These are phyloP conservation scores for Allacma fusca DNA, from an alignment of 2,888 invertebrate genomes.

Conservation along the genomic window DNA sequence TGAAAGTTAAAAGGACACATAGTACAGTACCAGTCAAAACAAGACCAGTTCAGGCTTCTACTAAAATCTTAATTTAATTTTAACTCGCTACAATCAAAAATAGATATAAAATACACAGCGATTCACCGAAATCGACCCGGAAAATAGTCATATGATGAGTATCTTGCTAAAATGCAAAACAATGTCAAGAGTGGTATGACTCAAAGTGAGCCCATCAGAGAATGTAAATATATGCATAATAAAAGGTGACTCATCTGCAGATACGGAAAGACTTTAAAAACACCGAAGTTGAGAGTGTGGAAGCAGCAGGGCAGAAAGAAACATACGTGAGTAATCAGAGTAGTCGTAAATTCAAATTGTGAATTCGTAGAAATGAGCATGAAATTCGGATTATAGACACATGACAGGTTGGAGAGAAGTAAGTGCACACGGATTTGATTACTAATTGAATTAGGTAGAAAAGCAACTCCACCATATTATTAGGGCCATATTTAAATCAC, in stretches of 20 bases:
- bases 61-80: too few relatives aligned
- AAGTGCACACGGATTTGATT: conserved; percentile 10
- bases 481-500: neutral
- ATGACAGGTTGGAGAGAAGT: neutral
- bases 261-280: neutral
- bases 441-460: conserved; percentile 3
- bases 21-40: too few relatives aligned
- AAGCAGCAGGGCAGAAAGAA: neutral
- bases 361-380: conserved; percentile 16
- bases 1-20: too few relatives aligned
- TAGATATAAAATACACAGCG: too few relatives aligned
- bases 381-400: neutral
- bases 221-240: neutral
- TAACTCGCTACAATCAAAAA: too few relatives aligned
- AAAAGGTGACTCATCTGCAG: neutral
- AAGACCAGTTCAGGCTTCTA: too few relatives aligned
- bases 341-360: neutral
- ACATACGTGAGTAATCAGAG: neutral
- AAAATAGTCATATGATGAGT: too few relatives aligned
- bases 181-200: conserved; percentile 1
- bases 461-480: neutral
- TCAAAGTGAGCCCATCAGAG: neutral
- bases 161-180: neutral
- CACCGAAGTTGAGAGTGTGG: neutral
- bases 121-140: too few relatives aligned